These are phyloP conservation scores for Diorhabda carinulata DNA, from an alignment of 1,140 invertebrate species.

Conservation along the genomic window DNA sequence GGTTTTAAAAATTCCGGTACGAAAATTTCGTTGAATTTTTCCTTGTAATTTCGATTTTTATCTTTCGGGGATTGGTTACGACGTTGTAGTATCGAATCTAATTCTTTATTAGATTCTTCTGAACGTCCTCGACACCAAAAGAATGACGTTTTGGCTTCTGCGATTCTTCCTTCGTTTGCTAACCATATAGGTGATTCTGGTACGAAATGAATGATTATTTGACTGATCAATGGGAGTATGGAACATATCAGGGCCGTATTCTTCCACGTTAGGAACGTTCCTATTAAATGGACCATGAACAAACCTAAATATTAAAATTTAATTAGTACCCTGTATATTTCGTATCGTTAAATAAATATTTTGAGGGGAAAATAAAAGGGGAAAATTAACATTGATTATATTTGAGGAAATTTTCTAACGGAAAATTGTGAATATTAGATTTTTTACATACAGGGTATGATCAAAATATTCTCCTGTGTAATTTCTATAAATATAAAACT, in stretches of 20 bases:
- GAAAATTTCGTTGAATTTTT: constrained; percentile 35
- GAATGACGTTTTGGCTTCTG: constrained; percentile 52
- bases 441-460: no score
- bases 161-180: constrained; percentile 52
- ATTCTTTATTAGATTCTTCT: constrained; percentile 49
- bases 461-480: no score
- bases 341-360: no score
- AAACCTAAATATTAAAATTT: constrained; percentile 46
- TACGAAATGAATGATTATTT: constrained; percentile 50
- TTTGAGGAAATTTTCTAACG: no score
- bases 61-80: constrained; percentile 26
- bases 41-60: constrained; percentile 5
- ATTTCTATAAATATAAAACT: no score
- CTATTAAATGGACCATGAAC: constrained; percentile 54
- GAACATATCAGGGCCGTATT: constrained; percentile 54
- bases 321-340: no score
- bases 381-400: no score
- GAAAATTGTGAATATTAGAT: no score
- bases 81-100: constrained; percentile 51
- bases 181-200: constrained; percentile 73
- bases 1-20: constrained; percentile 53
- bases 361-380: no score
- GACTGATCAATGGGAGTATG: constrained; percentile 52
- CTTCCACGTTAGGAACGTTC: constrained; percentile 58
- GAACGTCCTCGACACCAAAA: constrained; percentile 49